Evolutionary conservation across 2,888 invertebrate genomes (phyloP), one percentile per base, ranked within the genome.

Genomic region (Lampropteryx suffumata): DNA sequence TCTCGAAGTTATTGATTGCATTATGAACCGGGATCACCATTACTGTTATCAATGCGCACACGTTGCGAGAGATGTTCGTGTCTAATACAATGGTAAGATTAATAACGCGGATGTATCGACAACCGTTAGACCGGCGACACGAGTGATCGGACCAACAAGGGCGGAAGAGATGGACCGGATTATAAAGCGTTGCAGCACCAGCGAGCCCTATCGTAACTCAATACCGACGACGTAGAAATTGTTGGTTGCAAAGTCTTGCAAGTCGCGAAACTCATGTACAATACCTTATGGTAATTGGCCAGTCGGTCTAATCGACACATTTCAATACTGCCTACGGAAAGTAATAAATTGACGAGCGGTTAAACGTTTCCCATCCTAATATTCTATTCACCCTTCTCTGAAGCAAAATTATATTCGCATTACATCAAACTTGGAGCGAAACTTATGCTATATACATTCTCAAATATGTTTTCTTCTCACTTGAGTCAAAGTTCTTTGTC

Each of bases 141-240:
- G 82, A 82, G 79, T 79, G 83, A 85, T 83, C 83, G 65, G 78
- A 69, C 82, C 84, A 82, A 87, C 86, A 84, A 85, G 85, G 82
- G 83, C 87, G 87, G 87, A 87, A 88, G 85, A 88, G 86, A 88
- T 86, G 85, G 74, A 74, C 80, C 76, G 73, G 85, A 87, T 87
- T 83, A 84, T 88, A 88, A 88, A 88, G 76, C 84, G 86, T 86
- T 83, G 86, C 87, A 87, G 78, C 84, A 86, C 86, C 84, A 82
- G 73, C 67, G 70, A 61, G 78, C 70, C 71, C 77, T 73, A 62
- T 79, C 84, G 84, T 88, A 86, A 87, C 83, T 89, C 84, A 85
- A 80, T 78, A 76, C 70, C 73, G 80, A 65, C 73, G 87, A 86
- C 84, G 76, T 75, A 75, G 79, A 87, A 86, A 88, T 88, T 86